These are phyloP conservation scores for Clamator glandarius DNA, from an alignment of 2,797 vertebrate species.

Conservation along the genomic window DNA sequence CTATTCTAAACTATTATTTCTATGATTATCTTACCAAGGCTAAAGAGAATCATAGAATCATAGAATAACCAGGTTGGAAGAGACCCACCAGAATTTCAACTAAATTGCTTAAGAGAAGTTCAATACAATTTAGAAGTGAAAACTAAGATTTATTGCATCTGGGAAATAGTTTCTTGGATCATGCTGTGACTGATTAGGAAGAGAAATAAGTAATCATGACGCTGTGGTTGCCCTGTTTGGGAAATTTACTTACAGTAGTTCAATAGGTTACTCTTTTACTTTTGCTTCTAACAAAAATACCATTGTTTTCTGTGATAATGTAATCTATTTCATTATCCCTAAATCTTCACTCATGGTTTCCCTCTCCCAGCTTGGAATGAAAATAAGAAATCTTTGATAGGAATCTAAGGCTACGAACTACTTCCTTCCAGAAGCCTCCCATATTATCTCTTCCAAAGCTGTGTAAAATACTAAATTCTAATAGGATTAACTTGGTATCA, in stretches of 20 bases:
- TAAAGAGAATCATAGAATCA: too few relatives aligned
- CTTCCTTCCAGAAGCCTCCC: neutral
- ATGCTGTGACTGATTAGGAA: neutral
- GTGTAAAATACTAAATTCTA: slow-evolving; percentile 25
- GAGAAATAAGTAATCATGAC: neutral
- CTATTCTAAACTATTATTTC: neutral
- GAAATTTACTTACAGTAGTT: neutral
- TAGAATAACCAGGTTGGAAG: too few relatives aligned
- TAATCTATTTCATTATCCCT: neutral
- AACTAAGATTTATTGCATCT: neutral
- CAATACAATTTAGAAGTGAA: neutral
- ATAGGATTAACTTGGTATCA: slow-evolving; percentile 50
- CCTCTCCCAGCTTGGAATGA: neutral
- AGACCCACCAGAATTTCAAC: too few relatives aligned
- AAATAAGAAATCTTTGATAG: neutral
- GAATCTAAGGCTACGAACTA: neutral
- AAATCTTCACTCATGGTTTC: neutral
- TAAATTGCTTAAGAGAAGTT: neutral
- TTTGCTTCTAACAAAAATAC: neutral
- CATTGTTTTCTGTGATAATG: neutral
- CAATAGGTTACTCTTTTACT: neutral
- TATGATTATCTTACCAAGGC: neutral
- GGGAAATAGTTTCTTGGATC: neutral
- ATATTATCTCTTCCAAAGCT: slow-evolving; percentile 35
- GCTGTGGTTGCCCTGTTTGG: neutral